Evolutionary conservation across 2,888 invertebrate species (phyloP).

Genomic region (Apomyelois bistriatella): DNA sequence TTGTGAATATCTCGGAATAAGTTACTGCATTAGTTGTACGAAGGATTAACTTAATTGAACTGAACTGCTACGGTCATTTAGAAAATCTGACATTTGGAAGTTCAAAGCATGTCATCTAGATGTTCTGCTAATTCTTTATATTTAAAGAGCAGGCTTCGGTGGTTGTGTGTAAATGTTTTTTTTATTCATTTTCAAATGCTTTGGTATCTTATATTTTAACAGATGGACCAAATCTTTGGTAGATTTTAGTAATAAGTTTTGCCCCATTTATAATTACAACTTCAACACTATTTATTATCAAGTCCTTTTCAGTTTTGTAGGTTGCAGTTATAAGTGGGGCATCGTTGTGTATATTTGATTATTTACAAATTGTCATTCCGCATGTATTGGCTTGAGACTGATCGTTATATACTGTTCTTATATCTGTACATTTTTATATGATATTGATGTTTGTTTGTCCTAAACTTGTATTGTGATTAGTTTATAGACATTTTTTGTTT

Average conservation of each 20-base stretch:
- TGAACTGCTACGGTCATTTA: slow-evolving; percentile 34
- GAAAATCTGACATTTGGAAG: slow-evolving; percentile 21
- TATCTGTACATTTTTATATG: slow-evolving; percentile 43
- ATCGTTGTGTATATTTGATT: slow-evolving; percentile 41
- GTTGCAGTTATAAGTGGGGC: slow-evolving; percentile 34
- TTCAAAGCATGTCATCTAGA: slow-evolving; percentile 24
- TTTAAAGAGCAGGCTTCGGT: slow-evolving; percentile 33
- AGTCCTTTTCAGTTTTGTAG: not conserved
- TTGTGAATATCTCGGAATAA: slow-evolving; percentile 38
- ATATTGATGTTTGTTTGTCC: slow-evolving; percentile 39
- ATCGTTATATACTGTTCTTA: slow-evolving; percentile 60
- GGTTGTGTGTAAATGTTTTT: slow-evolving; percentile 27
- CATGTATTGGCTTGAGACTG: slow-evolving; percentile 70
- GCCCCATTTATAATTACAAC: slow-evolving; percentile 41
- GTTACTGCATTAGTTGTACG: slow-evolving; percentile 16
- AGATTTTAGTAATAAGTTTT: slow-evolving; percentile 62
- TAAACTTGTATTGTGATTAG: slow-evolving; percentile 23
- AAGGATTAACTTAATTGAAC: slow-evolving; percentile 26
- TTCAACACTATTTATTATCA: slow-evolving; percentile 3
- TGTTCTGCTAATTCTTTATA: slow-evolving; percentile 32
- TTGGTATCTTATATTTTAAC: slow-evolving; percentile 52
- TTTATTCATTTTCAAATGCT: slow-evolving; percentile 29
- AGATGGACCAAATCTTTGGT: slow-evolving; percentile 69
- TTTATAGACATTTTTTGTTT: slow-evolving; percentile 7
- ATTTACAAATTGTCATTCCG: slow-evolving; percentile 46